phyloP scores from a whole-genome alignment of 2,888 invertebrate species.

The Aporophyla nigra region DNA sequence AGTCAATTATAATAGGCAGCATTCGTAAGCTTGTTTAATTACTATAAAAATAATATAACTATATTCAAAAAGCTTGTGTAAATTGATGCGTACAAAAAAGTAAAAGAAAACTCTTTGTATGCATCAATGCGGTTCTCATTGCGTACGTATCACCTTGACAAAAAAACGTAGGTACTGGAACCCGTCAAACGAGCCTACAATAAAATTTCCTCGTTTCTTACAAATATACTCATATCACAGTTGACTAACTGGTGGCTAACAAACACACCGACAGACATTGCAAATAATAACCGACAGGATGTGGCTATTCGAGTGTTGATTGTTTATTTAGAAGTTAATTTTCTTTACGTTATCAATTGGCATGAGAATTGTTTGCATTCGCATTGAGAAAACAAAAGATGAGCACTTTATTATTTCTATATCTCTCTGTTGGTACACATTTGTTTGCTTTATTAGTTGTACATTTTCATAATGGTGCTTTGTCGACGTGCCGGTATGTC shows the following conservation, averaged over 20 bases:
- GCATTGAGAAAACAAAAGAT: constrained; percentile 50
- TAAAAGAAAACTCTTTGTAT: constrained; percentile 41
- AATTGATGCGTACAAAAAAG: constrained; percentile 44
- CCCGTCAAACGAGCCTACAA: constrained; percentile 48
- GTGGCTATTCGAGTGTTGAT: constrained; percentile 50
- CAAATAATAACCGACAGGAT: constrained; percentile 58
- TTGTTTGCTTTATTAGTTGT: constrained; percentile 32
- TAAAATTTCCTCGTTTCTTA: constrained; percentile 52
- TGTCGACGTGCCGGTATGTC: constrained; percentile 25
- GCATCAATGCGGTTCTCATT: constrained; percentile 32
- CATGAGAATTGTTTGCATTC: constrained; percentile 37
- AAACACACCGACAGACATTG: constrained; percentile 50
- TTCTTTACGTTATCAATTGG: constrained; percentile 56
- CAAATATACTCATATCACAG: constrained; percentile 32
- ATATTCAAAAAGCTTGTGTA: constrained; percentile 47
- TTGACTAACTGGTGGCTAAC: constrained; percentile 50
- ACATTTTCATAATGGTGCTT: constrained; percentile 36
- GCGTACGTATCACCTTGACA: constrained; percentile 52
- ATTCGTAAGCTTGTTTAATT: neutral
- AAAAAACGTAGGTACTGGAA: constrained; percentile 47
- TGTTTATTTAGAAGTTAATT: constrained; percentile 60
- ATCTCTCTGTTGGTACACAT: constrained; percentile 27
- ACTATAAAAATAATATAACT: constrained; percentile 6
- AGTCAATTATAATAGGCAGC: neutral
- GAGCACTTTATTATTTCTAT: constrained; percentile 43